Conservation (phyloP, 2,113 vertebrate genomes). For the Osmerus eperlanus region DNA sequence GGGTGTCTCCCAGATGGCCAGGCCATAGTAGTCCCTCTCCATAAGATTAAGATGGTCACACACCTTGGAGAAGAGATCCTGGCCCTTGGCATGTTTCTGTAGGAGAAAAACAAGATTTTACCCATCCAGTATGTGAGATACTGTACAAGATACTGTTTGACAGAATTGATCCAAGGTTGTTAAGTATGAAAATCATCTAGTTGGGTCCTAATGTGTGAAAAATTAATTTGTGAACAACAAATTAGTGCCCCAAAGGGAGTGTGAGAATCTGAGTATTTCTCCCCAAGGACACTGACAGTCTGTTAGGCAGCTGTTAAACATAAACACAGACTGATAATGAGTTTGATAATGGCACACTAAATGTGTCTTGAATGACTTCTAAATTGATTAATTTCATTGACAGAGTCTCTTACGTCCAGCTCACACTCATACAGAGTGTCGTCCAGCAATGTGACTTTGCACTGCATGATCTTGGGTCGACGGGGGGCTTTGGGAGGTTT, state of each 20-base stretch:
- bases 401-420: conserved; percentile 79
- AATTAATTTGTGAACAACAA: not conserved
- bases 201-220: not conserved
- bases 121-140: not conserved
- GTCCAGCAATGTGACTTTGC: conserved; percentile 90
- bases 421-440: conserved; percentile 86
- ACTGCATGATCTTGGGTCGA: conserved; percentile 84
- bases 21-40: conserved; percentile 95
- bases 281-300: not conserved
- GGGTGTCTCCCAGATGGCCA: conserved; percentile 85
- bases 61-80: conserved; percentile 90
- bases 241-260: not conserved
- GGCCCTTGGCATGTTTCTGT: conserved; percentile 94
- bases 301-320: not conserved
- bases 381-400: not conserved
- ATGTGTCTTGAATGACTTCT: not conserved
- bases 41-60: conserved; percentile 95
- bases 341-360: not conserved
- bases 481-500: conserved; percentile 74
- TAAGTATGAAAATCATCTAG: not conserved
- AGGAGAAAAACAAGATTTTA: not conserved
- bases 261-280: not conserved
- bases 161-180: not conserved
- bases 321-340: not conserved
- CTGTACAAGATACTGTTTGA: not conserved